Evolutionary conservation across 2,797 vertebrate species (phyloP), one percentile per base, ranked within the genome.

Genomic region (Nannoperca australis): DNA sequence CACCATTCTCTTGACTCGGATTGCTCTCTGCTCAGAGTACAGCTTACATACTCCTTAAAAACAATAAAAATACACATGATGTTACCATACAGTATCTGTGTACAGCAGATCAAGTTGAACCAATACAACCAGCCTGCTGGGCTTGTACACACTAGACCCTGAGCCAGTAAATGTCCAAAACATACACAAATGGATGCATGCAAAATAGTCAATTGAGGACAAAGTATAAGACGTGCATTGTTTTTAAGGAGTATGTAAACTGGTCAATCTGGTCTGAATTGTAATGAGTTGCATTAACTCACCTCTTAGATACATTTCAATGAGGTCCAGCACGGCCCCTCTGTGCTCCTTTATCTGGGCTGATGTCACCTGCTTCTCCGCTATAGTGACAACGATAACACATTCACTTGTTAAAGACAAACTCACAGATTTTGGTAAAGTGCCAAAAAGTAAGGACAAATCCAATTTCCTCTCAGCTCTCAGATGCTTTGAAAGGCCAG

Each of bases 21-120:
- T 96, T 32, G 98, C 98, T 90, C 98, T 96, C 81, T 99, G 98
- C 78, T 99, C 98, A 1, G 98, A 99, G 89, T 99, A 99, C 72
- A 99, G 94, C 82, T 97, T 98, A 87, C 98, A 99, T 0, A 99
- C 98, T 86, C 97, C 97, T 93, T 95, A 89, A 88, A 81, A 53
- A 84, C 77, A 85, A 61, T 27, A 1, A 44, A 68, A 9, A 60
- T 1, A 75, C 14, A 70, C 50, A 70, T 2, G 3, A 49, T 27
- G 45, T 70, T 7, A 78, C 1, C 13, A 60, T 22, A 44, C 10
- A 24, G 50, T n/a, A 32, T 50, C 47, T 42, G 5, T 45, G 8
- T 49, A 2, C 20, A n/a, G 45, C 20, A 42, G n/a, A 24, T 44
- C 24, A 54, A 15, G 56, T 10, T 40, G 15, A 72, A 38, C 5